These are phyloP conservation scores for Galaxias olidus DNA, from an alignment of 2,797 vertebrate genomes.

Conservation along the genomic window DNA sequence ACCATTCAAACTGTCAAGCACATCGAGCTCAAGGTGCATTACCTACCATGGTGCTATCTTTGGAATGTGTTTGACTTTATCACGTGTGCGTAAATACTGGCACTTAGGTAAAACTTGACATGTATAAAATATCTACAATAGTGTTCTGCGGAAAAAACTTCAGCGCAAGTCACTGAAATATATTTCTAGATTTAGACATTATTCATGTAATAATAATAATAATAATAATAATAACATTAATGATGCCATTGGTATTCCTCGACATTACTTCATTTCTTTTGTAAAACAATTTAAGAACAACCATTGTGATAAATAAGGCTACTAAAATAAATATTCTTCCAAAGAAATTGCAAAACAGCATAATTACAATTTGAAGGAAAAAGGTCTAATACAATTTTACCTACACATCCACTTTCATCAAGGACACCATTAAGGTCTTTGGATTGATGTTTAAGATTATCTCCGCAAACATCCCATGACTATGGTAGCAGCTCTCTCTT, in stretches of 20 bases:
- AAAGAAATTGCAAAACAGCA: constrained; percentile 55
- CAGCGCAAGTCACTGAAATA: background rate
- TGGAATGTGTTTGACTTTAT: constrained; percentile 71
- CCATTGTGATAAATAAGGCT: constrained; percentile 70
- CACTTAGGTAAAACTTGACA: constrained; percentile 57
- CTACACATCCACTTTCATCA: constrained; percentile 28
- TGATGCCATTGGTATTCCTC: constrained; percentile 47
- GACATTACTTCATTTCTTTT: constrained; percentile 48
- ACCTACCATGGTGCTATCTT: constrained; percentile 53
- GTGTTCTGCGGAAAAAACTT: constrained; percentile 20
- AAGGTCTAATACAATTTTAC: constrained; percentile 38
- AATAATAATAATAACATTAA: too few relatives aligned
- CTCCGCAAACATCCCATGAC: constrained; percentile 26
- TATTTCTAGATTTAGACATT: background rate
- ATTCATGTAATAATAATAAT: background rate
- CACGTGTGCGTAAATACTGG: constrained; percentile 44
- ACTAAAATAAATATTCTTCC: constrained; percentile 73
- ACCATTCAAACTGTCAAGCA: too few relatives aligned
- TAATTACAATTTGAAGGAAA: constrained; percentile 42
- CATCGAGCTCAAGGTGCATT: background rate
- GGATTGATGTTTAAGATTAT: constrained; percentile 60
- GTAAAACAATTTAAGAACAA: constrained; percentile 44
- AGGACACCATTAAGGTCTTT: constrained; percentile 58
- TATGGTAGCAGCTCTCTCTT: too few relatives aligned
- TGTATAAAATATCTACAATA: constrained; percentile 22